Percentiles rank a stretch among this genome's conserved stretches.
These are phyloP conservation scores for Sitodiplosis mosellana DNA, from an alignment of 1,140 invertebrate species.

Conservation along the genomic window DNA sequence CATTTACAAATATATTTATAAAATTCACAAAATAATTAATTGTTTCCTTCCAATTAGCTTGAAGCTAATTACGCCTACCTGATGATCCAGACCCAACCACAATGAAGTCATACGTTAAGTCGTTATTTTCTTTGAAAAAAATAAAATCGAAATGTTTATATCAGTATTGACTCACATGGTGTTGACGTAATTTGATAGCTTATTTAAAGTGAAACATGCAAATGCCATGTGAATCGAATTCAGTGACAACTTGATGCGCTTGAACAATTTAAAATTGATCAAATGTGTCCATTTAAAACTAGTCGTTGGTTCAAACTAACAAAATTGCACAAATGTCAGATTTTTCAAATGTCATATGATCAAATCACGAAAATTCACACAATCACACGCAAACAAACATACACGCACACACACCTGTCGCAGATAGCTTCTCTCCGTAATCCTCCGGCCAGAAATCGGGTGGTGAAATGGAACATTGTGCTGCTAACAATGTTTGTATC, in stretches of 20 bases:
- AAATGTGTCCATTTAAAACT: too few species aligned
- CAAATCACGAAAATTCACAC: neutral
- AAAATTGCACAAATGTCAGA: too few species aligned
- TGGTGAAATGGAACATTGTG: conserved; percentile 34
- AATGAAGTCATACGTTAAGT: conserved; percentile 5
- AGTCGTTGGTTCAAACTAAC: too few species aligned
- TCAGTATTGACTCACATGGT: too few species aligned
- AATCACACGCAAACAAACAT: neutral
- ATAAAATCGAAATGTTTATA: neutral
- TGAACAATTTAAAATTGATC: too few species aligned
- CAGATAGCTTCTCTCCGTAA: conserved; percentile 26
- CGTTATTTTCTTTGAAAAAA: neutral
- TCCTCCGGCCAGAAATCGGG: conserved; percentile 30
- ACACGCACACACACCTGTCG: too few species aligned
- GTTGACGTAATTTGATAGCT: too few species aligned
- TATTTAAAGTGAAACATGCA: too few species aligned
- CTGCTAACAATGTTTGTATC: conserved; percentile 28
- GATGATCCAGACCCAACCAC: conserved; percentile 2
- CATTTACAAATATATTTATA: neutral
- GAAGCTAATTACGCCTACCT: too few species aligned
- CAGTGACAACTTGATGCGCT: too few species aligned
- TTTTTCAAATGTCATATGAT: too few species aligned
- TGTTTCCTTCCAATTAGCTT: conserved; percentile 3
- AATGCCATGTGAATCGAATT: too few species aligned
- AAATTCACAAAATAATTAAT: neutral